A percentile compares a stretch with the other conserved stretches of the same genome.
These are phyloP conservation scores for Nesogale talazaci DNA, from an alignment of 2,113 vertebrate species.

Conservation along the genomic window DNA sequence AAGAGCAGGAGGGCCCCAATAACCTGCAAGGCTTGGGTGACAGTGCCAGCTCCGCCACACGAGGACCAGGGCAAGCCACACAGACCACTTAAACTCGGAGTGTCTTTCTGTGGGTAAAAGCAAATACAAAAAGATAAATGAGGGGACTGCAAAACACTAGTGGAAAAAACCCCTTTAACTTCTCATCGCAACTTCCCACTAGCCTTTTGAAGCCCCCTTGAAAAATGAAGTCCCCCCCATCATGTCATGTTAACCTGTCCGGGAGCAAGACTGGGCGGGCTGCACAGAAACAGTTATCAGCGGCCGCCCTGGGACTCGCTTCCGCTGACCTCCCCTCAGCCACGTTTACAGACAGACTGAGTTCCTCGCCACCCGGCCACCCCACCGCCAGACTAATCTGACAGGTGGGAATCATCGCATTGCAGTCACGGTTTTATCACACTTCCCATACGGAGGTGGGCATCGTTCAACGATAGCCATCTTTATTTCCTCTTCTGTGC, in stretches of 20 bases:
- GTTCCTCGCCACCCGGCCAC: not conserved
- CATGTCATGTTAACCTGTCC: not conserved
- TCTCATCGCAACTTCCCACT: too few species aligned
- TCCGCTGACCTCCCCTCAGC: not conserved
- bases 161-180: too few species aligned
- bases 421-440: conserved; percentile 6
- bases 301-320: not conserved
- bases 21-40: not conserved
- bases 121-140: not conserved
- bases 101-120: not conserved
- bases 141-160: too few species aligned
- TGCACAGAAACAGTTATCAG: not conserved
- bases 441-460: not conserved
- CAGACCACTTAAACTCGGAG: not conserved
- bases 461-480: not conserved
- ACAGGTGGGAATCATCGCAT: not conserved
- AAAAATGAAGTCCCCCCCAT: not conserved
- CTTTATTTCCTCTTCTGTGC: conserved; percentile 8
- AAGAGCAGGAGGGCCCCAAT: accelerated
- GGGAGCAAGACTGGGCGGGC: not conserved
- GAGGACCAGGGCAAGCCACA: not conserved
- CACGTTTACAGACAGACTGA: not conserved
- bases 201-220: too few species aligned
- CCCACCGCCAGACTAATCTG: not conserved
- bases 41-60: not conserved